Percentiles rank a stretch among this genome's conserved stretches.
Conservation (phyloP, 2,888 invertebrate species). For the Orchesellides sinensis region DNA sequence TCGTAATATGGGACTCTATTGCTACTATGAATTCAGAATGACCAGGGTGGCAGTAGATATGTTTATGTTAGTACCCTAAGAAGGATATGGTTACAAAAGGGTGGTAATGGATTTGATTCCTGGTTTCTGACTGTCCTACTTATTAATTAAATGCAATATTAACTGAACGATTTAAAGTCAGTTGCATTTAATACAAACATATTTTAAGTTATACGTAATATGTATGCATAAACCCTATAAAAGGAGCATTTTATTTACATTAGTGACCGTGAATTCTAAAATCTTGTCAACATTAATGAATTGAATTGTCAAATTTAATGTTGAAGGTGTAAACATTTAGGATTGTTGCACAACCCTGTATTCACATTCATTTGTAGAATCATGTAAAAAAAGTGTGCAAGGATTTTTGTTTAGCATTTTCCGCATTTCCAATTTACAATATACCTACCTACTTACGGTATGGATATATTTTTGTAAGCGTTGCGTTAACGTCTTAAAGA, state of each 20-base stretch:
- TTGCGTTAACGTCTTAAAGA: too few relatives aligned
- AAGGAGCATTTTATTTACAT: background rate
- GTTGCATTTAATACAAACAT: background rate
- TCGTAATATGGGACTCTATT: too few relatives aligned
- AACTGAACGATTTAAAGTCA: too few relatives aligned
- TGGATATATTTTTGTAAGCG: too few relatives aligned
- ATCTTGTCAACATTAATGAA: background rate
- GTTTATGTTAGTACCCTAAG: too few relatives aligned
- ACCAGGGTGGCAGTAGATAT: too few relatives aligned
- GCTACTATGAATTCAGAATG: too few relatives aligned
- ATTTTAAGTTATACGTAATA: background rate
- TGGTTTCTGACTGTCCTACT: too few relatives aligned
- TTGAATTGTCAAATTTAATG: background rate
- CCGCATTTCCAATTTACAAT: background rate
- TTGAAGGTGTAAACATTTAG: conserved; percentile 4
- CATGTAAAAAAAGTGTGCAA: background rate
- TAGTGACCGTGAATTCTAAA: background rate
- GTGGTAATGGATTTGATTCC: background rate
- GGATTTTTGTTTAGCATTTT: background rate
- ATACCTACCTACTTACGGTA: background rate
- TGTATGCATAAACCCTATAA: background rate
- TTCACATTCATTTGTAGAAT: background rate
- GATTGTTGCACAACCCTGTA: background rate
- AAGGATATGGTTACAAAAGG: background rate
- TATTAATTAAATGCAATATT: too few relatives aligned